Conservation (phyloP, 1,140 invertebrate genomes). For the Saccostrea echinata region DNA sequence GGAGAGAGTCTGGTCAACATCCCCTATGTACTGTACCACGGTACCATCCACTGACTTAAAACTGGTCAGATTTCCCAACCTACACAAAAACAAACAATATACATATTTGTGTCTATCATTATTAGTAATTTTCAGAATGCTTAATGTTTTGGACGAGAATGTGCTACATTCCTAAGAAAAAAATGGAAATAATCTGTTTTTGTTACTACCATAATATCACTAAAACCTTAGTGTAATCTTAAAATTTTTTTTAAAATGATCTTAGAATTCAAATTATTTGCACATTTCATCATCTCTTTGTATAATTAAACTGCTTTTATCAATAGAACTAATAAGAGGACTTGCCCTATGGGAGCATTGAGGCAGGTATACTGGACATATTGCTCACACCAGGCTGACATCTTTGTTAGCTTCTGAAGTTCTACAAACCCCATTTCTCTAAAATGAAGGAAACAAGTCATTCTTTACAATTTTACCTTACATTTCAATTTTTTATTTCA, state of each 20-base stretch:
- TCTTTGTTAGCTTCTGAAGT: slow-evolving; percentile 92
- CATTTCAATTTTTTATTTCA: background rate
- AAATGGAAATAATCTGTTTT: too few species aligned
- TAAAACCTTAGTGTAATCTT: too few species aligned
- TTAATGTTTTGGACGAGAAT: too few species aligned
- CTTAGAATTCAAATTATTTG: too few species aligned
- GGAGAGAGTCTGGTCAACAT: slow-evolving; percentile 72
- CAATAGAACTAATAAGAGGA: background rate
- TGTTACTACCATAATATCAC: too few species aligned
- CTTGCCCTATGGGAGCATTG: slow-evolving; percentile 69
- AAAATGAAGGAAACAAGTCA: slow-evolving; percentile 41
- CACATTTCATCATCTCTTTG: too few species aligned
- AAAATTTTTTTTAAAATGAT: too few species aligned
- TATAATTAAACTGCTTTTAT: background rate
- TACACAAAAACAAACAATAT: slow-evolving; percentile 46
- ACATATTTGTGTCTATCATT: too few species aligned
- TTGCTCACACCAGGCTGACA: slow-evolving; percentile 93
- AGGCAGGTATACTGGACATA: slow-evolving; percentile 93
- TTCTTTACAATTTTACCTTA: background rate
- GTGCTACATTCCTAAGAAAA: too few species aligned
- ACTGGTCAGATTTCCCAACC: slow-evolving; percentile 93
- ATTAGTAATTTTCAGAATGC: too few species aligned
- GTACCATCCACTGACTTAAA: slow-evolving; percentile 89
- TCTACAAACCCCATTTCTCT: slow-evolving; percentile 93
- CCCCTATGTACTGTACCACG: slow-evolving; percentile 71